phyloP scores from a whole-genome alignment of 2,797 vertebrate species.

The Phataginus tetradactyla region DNA sequence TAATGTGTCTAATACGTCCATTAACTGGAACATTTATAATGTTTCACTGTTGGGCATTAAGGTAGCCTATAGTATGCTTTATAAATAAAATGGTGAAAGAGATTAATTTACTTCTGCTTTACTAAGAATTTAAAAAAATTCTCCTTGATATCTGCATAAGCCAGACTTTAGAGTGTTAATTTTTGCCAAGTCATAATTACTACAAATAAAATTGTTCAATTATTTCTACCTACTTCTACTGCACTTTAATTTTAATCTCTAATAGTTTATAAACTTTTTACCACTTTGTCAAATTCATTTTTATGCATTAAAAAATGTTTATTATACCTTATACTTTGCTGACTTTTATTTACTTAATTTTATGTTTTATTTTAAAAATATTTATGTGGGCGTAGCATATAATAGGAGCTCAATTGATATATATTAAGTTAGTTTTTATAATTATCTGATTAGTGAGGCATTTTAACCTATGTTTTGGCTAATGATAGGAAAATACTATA shows the following conservation, averaged over 20 bases:
- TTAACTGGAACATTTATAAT: not conserved
- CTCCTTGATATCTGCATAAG: not conserved
- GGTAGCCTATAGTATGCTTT: not conserved
- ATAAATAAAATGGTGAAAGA: not conserved
- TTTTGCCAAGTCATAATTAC: not conserved
- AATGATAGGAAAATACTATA: not conserved
- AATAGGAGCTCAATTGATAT: not conserved
- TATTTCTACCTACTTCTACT: not conserved
- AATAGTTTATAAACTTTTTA: not conserved
- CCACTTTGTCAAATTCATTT: not conserved
- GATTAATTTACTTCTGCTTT: not conserved
- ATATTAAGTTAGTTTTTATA: conserved; percentile 2
- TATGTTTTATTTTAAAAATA: not conserved
- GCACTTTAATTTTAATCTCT: not conserved
- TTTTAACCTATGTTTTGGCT: not conserved
- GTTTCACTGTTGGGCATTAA: not conserved
- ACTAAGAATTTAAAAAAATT: not conserved
- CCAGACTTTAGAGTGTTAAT: not conserved
- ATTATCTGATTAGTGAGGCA: not conserved
- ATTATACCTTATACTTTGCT: not conserved
- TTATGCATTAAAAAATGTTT: conserved; percentile 31
- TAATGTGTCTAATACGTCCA: not conserved
- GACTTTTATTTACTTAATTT: not conserved
- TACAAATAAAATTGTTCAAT: not conserved
- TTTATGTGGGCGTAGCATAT: not conserved